Base-by-base conservation (phyloP, 37 sponge, comb jelly and placozoan species). In the Halichondria panicea region DNA sequence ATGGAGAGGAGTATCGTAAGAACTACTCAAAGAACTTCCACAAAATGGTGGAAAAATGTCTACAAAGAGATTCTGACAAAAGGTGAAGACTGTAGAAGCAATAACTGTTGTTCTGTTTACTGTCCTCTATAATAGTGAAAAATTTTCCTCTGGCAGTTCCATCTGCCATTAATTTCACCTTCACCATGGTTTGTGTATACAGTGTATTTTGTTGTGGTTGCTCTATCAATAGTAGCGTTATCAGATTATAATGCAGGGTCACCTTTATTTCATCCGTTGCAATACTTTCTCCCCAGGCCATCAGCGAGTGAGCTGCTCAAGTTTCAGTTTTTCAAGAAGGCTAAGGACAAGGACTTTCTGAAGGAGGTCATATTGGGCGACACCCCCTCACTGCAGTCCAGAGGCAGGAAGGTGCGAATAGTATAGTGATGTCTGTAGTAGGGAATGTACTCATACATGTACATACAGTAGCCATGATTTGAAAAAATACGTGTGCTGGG, bases 281-380 rank as follows among this genome's bases (percentile, higher is more conserved):
- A n/a, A n/a, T n/a, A n/a, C n/a, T n/a, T n/a, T n/a, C n/a, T n/a
- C 3, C 44, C 12, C 35, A 87, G 97, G 50, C 87, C 91, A 48
- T 46, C 93, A 30, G 99, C 96, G 15, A 19, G 84, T 46, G 99
- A 94, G 63, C 70, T 98, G 27, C 73, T 89, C 57, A 98, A 89
- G 52, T 71, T 88, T 36, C 88, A 85, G 34, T 98, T 98, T 79
- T 91, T 98, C 76, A 98, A 98, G 99, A 97, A 98, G 53, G 95
- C 93, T 12, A 96, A 90, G 53, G 72, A 72, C 31, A 81, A 74
- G 41, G 95, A 87, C 33, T 95, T 58, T 53, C 35, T 95, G 22
- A 80, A 64, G 62, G 86, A 95, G 74, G 68, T 62, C n/a, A 52
- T 95, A 30, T 35, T 95, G 24, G 76, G 85, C 12, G 43, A 74